phyloP scores from a whole-genome alignment of 35 echinoderm and acorn worm species.

The Anneissia japonica region DNA sequence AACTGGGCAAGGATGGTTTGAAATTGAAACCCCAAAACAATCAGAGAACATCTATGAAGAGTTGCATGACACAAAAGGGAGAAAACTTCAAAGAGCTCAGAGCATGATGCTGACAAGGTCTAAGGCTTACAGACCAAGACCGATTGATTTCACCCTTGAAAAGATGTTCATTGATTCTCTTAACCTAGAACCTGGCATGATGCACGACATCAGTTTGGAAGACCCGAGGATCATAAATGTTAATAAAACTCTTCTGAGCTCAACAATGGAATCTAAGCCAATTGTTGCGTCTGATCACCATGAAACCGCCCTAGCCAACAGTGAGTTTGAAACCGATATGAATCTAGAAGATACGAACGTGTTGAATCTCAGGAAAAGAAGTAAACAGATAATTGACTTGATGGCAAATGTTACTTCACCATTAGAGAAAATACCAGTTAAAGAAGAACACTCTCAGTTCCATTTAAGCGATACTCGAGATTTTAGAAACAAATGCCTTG shows the following conservation, averaged over 20 bases:
- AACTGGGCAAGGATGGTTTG: background rate
- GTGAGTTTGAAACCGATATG: background rate
- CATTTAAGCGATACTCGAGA: background rate
- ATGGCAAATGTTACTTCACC: background rate
- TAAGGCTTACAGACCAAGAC: background rate
- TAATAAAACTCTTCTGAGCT: background rate
- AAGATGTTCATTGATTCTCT: background rate
- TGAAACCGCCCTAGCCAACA: too few species aligned
- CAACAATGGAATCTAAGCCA: background rate
- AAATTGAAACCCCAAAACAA: background rate
- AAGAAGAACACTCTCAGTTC: background rate
- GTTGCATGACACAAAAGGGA: background rate
- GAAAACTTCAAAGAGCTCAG: background rate
- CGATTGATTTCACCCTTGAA: background rate
- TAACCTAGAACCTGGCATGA: background rate
- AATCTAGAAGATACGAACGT: background rate
- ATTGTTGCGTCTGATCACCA: background rate
- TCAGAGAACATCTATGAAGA: background rate
- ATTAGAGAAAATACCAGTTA: background rate
- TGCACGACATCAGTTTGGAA: background rate
- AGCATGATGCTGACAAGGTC: background rate
- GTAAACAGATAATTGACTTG: background rate
- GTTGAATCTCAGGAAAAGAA: background rate
- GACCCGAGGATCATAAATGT: background rate
- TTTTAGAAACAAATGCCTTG: too few species aligned